Conservation (phyloP, 2,113 vertebrate species). For the Ptyas mucosa region DNA sequence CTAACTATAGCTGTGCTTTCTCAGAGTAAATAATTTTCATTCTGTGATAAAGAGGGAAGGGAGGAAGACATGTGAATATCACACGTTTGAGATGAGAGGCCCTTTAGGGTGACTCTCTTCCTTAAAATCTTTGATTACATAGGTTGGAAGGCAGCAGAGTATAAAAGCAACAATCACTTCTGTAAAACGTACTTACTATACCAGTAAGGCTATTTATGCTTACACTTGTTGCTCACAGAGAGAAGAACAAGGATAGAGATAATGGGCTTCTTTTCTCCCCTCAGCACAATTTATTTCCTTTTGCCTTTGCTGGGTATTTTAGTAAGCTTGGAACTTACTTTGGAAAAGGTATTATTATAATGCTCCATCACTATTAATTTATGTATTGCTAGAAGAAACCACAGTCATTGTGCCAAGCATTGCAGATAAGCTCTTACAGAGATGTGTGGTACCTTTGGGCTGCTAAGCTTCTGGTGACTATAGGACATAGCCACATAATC, state of each 20-base stretch:
- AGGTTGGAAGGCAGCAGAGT: neutral
- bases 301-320: neutral
- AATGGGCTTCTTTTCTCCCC: neutral
- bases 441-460: neutral
- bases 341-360: neutral
- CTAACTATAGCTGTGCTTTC: slow-evolving; percentile 25
- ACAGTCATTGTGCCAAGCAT: neutral
- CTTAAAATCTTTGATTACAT: neutral
- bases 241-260: neutral
- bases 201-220: neutral
- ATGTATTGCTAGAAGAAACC: neutral
- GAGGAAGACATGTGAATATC: slow-evolving; percentile 7
- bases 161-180: neutral
- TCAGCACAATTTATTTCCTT: neutral
- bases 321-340: neutral
- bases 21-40: slow-evolving; percentile 35
- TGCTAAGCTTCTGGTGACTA: neutral
- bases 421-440: neutral
- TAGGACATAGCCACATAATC: neutral
- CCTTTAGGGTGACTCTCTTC: neutral
- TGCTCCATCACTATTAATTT: neutral
- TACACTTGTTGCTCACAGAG: neutral
- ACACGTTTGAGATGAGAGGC: neutral
- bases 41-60: slow-evolving; percentile 5
- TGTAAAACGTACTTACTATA: neutral